A percentile compares a stretch with the other conserved stretches of the same genome.
phyloP scores from a whole-genome alignment of 2,797 vertebrate species.

The Pteropus rufus region DNA sequence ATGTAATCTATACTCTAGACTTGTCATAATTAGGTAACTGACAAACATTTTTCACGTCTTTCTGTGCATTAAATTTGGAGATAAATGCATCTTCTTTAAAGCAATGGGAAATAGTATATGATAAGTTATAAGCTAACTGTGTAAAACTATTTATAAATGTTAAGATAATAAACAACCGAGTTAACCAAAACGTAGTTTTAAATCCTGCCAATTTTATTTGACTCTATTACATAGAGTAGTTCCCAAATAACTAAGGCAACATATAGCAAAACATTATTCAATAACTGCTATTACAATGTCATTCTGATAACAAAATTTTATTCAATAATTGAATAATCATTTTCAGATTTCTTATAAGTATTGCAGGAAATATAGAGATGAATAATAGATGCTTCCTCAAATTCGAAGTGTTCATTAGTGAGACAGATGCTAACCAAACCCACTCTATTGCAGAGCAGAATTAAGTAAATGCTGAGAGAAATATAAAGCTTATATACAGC shows the following conservation, averaged over 20 bases:
- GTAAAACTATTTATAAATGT: conserved; percentile 1
- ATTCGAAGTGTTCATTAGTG: not conserved
- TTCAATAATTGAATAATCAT: conserved; percentile 3
- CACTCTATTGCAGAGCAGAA: not conserved
- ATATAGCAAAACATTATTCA: not conserved
- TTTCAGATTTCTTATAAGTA: conserved; percentile 4
- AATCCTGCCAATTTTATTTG: not conserved
- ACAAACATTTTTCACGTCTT: not conserved
- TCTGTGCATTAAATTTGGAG: not conserved
- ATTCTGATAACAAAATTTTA: conserved; percentile 7
- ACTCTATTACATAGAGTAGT: not conserved
- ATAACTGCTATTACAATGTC: conserved; percentile 11
- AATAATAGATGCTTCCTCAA: not conserved
- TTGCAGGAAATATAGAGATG: not conserved
- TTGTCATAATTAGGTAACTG: not conserved
- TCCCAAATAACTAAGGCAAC: not conserved
- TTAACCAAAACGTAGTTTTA: conserved; percentile 8
- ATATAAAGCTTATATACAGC: not conserved
- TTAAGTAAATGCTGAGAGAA: not conserved
- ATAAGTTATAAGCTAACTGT: not conserved
- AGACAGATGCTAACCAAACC: not conserved
- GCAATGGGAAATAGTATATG: not conserved
- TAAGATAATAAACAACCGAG: not conserved
- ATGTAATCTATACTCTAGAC: not conserved
- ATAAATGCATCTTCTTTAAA: not conserved